Evolutionary conservation across 2,797 vertebrate genomes (phyloP), one percentile per base, ranked within the genome.

Genomic region (Melanotaenia maccullochi): DNA sequence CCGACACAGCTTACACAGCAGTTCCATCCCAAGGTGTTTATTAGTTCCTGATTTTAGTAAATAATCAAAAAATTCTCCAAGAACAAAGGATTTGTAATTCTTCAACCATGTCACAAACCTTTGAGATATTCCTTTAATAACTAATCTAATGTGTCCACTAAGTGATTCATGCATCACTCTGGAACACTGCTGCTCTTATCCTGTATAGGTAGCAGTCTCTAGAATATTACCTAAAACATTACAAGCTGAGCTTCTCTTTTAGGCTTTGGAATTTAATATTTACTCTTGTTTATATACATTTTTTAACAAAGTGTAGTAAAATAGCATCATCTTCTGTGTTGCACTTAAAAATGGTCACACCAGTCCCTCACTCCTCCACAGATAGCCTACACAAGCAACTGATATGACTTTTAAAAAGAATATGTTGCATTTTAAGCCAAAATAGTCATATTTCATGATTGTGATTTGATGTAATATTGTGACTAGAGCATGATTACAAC

Each of bases 341-440:
- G 56, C 18, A 44, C 18, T 18, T 4, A 11, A 3, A 38, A 5
- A 3, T 33, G 13, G 28, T 18, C 33, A 18, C 18, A 25, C 49
- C 9, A 51, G 24, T 40, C 38, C 16, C 22, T 32, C 7, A 33
- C 54, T 59, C 47, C 22, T 36, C 20, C 14, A 32, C 11, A 47
- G 16, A 67, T 24, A 58, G 54, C 8, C 22, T 54, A 59, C 20
- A 38, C 61, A 56, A 70, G 49, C 33, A 28, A 54, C 44, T n/a
- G 22, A 18, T 1, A 30, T 32, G 32, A 44, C 18, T 44, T 44
- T 18, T 9, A 20, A 18, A 18, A 6, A 18, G 1, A 16, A 28
- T 28, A 44, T 18, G 16, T 13, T 42, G 13, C 40, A 16, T 42
- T 42, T 54, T 33, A 9, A 68, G 20, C 8, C 22, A 4, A 66